Base-by-base conservation (phyloP, 1,140 invertebrate species). In the Sarcophaga bullata region DNA sequence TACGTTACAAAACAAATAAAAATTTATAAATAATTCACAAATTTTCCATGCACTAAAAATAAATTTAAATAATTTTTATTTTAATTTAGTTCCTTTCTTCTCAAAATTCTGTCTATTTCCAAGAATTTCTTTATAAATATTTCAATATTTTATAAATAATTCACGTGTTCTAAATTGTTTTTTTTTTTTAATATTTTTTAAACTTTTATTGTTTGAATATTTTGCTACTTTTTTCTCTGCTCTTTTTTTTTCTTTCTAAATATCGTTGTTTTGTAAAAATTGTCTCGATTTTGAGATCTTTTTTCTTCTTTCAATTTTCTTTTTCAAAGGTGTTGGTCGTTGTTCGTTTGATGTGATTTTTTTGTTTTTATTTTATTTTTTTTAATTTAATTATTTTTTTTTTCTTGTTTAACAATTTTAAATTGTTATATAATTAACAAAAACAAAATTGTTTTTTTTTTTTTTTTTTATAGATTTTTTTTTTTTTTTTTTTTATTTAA, bases 101-200 rank as follows among this genome's bases (percentile, higher is more conserved):
- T 73, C 13, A 73, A 73, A 46, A 15, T 62, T 13, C n/a, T n/a
- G n/a, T n/a, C n/a, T 62, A 62, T 13, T 8, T 62, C 19, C 15
- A 13, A 62, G 7, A 13, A 13, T n/a, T 62, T 62, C 19, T 62
- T 68, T 0, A 73, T 73, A 37, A 46, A 37, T 46, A 73, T 73
- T 73, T 73, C 15, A 73, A 46, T 73, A 15, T 73, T 73, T 68
- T 73, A 47, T 46, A 76, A 76, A n/a, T 76, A 13, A 50, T 78
- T 78, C n/a, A 78, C n/a, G 48, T 78, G 48, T 78, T 49, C 19
- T 78, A 50, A 19, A 15, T 78, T 5, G 47, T 78, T 76, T 15
- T 15, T 49, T 76, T 76, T 76, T 3, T 48, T 8, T 48, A 7
- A 37, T 76, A 47, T 76, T 76, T 76, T 76, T 8, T 47, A 49